Conservation (phyloP, 2,113 vertebrate species). For the Oenanthe oenanthe region DNA sequence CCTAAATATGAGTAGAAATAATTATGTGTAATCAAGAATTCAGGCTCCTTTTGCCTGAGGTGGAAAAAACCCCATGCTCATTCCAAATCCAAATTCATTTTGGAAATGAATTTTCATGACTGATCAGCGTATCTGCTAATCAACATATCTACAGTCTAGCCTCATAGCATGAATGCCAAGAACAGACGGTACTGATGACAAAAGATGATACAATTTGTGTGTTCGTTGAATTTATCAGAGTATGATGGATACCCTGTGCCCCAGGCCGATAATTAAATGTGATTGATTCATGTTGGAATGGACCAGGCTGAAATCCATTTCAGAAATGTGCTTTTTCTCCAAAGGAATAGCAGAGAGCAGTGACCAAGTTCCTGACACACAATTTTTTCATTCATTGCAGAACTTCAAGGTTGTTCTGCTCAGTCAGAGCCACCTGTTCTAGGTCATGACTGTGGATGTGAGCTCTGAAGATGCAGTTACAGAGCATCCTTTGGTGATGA, state of each 20-base stretch:
- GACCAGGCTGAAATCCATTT: slow-evolving; percentile 15
- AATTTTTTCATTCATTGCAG: background rate
- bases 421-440: background rate
- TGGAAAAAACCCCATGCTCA: background rate
- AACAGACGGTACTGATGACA: slow-evolving; percentile 46
- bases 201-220: slow-evolving; percentile 39
- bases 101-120: slow-evolving; percentile 68
- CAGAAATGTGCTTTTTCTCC: background rate
- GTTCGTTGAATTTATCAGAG: slow-evolving; percentile 28
- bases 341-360: background rate
- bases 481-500: background rate
- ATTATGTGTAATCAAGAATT: slow-evolving; percentile 54
- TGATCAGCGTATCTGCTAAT: slow-evolving; percentile 53
- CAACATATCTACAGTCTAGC: slow-evolving; percentile 38
- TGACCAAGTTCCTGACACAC: background rate
- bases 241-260: background rate
- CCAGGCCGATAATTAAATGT: slow-evolving; percentile 21
- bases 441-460: background rate
- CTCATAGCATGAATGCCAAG: slow-evolving; percentile 21
- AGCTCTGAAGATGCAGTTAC: background rate
- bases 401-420: background rate
- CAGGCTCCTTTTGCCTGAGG: slow-evolving; percentile 50
- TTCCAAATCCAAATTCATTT: slow-evolving; percentile 59
- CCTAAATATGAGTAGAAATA: slow-evolving; percentile 45
- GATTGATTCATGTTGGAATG: slow-evolving; percentile 12